Conservation (phyloP, 2,797 vertebrate genomes). For the Pseudopleuronectes americanus region DNA sequence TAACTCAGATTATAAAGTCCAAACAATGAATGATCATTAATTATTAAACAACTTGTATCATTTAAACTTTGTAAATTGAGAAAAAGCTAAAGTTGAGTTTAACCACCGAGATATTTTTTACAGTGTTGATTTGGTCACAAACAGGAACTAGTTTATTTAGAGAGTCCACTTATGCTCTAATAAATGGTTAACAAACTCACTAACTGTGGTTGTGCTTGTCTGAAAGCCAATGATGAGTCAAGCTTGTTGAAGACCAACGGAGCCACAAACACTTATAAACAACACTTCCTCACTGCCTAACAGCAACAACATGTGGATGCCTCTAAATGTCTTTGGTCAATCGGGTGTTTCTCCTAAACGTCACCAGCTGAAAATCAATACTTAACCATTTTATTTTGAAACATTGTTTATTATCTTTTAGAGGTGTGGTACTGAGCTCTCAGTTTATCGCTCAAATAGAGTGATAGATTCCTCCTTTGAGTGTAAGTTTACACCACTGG, state of each 20-base stretch:
- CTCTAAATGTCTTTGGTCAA: not conserved
- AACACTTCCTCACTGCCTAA: constrained; percentile 29
- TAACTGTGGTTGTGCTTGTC: constrained; percentile 6
- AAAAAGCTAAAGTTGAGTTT: no score
- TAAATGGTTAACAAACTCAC: constrained; percentile 26
- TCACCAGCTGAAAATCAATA: no score
- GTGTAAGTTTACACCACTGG: constrained; percentile 15
- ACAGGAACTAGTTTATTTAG: constrained; percentile 9
- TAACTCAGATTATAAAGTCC: no score
- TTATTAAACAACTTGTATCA: no score
- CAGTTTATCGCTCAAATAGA: not conserved
- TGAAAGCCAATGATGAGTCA: constrained; percentile 33
- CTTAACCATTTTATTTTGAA: not conserved
- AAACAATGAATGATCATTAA: no score
- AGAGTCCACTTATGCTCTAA: constrained; percentile 9
- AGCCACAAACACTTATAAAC: constrained; percentile 12
- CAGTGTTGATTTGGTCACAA: not conserved
- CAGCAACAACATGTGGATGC: not conserved
- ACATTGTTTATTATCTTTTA: not conserved
- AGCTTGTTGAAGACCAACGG: constrained; percentile 19
- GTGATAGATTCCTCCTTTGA: constrained; percentile 11
- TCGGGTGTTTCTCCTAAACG: not conserved
- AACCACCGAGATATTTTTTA: no score
- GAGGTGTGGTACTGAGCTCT: not conserved
- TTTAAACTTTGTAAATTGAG: no score